phyloP scores from a whole-genome alignment of 1,140 invertebrate genomes.

The Bombus sylvicola region DNA sequence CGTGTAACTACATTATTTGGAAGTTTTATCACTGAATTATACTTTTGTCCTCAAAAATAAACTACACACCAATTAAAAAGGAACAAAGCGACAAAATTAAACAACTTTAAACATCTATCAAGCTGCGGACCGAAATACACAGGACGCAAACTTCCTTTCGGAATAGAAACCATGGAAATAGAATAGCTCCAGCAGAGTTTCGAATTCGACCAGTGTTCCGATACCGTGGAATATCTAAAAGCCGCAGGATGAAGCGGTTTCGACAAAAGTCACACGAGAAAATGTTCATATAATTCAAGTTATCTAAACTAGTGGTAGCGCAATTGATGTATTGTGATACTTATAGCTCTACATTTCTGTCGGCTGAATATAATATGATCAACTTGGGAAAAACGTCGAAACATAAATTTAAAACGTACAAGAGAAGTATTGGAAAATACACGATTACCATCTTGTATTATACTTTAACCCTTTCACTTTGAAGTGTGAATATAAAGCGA shows the following conservation, averaged over 20 bases:
- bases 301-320: not conserved
- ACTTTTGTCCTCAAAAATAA: not conserved
- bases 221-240: not conserved
- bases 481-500: not conserved
- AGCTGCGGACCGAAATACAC: not conserved
- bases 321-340: not conserved
- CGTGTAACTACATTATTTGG: not conserved
- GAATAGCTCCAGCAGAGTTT: slow-evolving; percentile 6
- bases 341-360: not conserved
- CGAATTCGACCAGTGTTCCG: slow-evolving; percentile 1
- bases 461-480: not conserved
- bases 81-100: not conserved
- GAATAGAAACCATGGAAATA: not conserved
- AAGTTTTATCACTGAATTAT: too few relatives aligned
- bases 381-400: not conserved
- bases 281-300: not conserved
- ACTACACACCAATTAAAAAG: not conserved
- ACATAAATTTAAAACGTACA: not conserved
- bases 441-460: not conserved
- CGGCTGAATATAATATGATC: not conserved
- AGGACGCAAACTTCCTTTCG: not conserved
- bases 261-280: not conserved
- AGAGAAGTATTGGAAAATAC: not conserved
- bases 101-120: not conserved
- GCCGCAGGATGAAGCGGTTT: not conserved